A percentile compares a stretch with the other conserved stretches of the same genome.
Evolutionary conservation across 2,797 vertebrate genomes (phyloP).

Genomic region (Ciconia nigra): DNA sequence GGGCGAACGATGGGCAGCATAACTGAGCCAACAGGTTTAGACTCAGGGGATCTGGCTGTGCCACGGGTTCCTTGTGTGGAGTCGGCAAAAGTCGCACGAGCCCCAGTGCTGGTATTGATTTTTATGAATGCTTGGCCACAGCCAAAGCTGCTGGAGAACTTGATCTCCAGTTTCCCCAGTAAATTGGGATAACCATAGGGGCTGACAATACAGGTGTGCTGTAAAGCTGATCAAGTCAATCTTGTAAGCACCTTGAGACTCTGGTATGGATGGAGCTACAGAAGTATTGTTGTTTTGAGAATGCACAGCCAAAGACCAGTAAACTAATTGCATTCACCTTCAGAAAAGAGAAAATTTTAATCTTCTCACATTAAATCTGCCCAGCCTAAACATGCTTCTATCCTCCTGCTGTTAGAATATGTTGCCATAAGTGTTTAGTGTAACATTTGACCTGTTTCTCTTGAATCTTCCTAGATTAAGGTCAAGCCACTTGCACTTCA

Average conservation of each 20-base stretch:
- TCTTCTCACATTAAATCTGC: neutral
- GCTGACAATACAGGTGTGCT: neutral
- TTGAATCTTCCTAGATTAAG: neutral
- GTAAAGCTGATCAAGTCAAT: neutral
- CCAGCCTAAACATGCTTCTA: neutral
- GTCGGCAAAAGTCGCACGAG: neutral
- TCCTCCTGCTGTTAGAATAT: conserved; percentile 15
- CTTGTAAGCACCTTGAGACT: neutral
- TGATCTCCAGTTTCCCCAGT: neutral
- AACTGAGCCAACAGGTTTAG: neutral
- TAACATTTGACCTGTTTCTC: conserved; percentile 40
- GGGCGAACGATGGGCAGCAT: fast-evolving
- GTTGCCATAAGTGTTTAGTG: neutral
- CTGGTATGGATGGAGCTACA: neutral
- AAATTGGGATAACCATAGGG: neutral
- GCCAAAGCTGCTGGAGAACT: neutral
- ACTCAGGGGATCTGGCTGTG: neutral
- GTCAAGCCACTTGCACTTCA: conserved; percentile 46
- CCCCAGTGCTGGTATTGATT: neutral
- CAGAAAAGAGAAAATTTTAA: neutral
- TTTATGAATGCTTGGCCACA: neutral
- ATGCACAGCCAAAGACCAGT: neutral
- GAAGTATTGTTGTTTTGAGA: neutral
- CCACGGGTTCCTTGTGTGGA: fast-evolving
- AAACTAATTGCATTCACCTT: neutral